Evolutionary conservation across 64 coral and sea anemone genomes (phyloP), one percentile per base, ranked within the genome.

Genomic region (Pocillopora damicornis): DNA sequence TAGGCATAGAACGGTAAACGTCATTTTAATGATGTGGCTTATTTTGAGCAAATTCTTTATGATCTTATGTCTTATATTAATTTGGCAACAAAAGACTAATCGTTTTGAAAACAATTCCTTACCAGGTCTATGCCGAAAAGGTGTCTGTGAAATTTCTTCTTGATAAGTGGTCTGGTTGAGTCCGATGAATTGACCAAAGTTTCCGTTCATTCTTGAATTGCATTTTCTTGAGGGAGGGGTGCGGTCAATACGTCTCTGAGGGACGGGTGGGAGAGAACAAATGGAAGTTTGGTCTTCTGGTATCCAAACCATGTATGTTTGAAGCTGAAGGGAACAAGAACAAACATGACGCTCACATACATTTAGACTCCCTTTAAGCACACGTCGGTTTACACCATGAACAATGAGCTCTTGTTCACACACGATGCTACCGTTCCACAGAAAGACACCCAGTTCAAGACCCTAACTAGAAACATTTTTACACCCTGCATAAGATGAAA

Each of bases 251-350:
- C 56, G 65, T 85, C 34, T 58, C 65, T 23, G 65, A 85, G 63
- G 81, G 20, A 85, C 81, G 63, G 61, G 81, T n/a, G 81, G 81
- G 37, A 85, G 81, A 13, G 65, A 68, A 9, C 11, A 10, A 20
- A 37, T 71, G 1, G 36, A 56, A 22, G 35, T 30, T 73, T 22
- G 69, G 63, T 85, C 81, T 5, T 67, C 12, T 85, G 81, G 81
- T 73, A 85, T 71, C 81, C 81, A 85, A 11, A 85, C 81, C 81
- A 85, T 85, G 64, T 85, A 85, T 72, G 81, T 85, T 20, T 85
- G 37, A 66, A 85, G 81, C 81, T 85, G 36, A 13, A 85, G 37
- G 6, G 42, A 1, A 57, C 16, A 22, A 77, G 20, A 45, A 77
- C 38, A 20, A 23, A 0, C n/a, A 30, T 23, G n/a, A 71, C n/a